These are phyloP conservation scores for Diprion similis DNA, from an alignment of 1,140 invertebrate genomes.

Conservation along the genomic window DNA sequence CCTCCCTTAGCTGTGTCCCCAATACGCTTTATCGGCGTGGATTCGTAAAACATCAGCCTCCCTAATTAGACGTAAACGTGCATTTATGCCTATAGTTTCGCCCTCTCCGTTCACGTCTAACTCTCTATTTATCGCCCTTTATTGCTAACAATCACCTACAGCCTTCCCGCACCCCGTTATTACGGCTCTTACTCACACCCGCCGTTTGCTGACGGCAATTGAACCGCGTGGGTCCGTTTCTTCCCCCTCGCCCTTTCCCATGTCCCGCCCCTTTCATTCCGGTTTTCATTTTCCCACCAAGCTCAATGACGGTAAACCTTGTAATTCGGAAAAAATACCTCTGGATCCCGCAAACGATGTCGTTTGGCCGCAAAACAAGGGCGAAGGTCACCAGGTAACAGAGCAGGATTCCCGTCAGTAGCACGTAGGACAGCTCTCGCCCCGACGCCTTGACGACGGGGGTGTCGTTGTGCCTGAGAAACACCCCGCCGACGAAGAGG, in stretches of 20 bases:
- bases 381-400: constrained; percentile 90
- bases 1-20: neutral
- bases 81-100: constrained; percentile 1
- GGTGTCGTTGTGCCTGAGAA: constrained; percentile 80
- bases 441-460: constrained; percentile 91
- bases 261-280: no score
- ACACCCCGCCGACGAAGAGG: constrained; percentile 70
- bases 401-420: constrained; percentile 86
- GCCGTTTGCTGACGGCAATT: no score
- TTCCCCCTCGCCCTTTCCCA: no score
- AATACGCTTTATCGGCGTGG: neutral
- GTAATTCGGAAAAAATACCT: constrained; percentile 59
- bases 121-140: no score
- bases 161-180: no score
- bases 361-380: constrained; percentile 78
- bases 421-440: constrained; percentile 86
- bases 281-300: no score
- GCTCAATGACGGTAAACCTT: no score
- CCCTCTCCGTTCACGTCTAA: no score
- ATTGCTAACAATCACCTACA: no score
- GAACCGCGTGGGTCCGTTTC: no score
- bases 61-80: neutral
- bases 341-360: constrained; percentile 79
- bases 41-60: neutral
- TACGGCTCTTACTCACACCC: no score